Evolutionary conservation across 2,113 vertebrate genomes (phyloP), one percentile per base, ranked within the genome.

Genomic region (Prolemur simus): DNA sequence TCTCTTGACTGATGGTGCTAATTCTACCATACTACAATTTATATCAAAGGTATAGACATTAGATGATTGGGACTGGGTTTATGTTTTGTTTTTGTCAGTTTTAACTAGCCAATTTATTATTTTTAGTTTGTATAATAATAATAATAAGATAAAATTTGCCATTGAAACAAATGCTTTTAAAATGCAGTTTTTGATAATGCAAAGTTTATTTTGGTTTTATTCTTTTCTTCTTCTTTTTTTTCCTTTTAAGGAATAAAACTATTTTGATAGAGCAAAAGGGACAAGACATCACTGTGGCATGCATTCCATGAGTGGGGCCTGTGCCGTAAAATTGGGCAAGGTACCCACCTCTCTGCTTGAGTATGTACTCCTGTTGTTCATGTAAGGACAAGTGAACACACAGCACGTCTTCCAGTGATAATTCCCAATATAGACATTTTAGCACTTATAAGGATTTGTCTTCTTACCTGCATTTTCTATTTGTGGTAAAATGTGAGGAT

Each of bases 101-200:
- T 69, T 86, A 80, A 74, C 4, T 11, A 81, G 87, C 1, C n/a
- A 42, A 49, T 60, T 90, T 86, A 56, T 91, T 77, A 58, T 37
- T 86, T 92, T 95, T 68, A 80, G 39, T 89, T 80, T 81, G 58
- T 56, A 18, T 58, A 23, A 27, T 89, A 86, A 52, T 89, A 86
- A 52, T 88, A 88, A 58, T 29, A 74, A 34, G 52, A 91, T 54
- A 58, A 91, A 92, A 71, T 45, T 49, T 42, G 9, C 34, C 45
- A 69, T 42, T 80, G 34, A 94, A 78, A 71, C 45, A 29, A 68
- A 45, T 58, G 18, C 47, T 88, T 92, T 90, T 39, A 93, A 87
- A 96, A 81, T 81, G 25, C 20, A 82, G 12, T 52, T 69, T 87
- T 68, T 77, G 34, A 76, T 52, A n/a, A 85, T 85, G 25, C 17